A percentile compares a stretch with the other conserved stretches of the same genome.
These are phyloP conservation scores for Himalopsyche kuldschensis DNA, from an alignment of 2,888 invertebrate species.

Conservation along the genomic window DNA sequence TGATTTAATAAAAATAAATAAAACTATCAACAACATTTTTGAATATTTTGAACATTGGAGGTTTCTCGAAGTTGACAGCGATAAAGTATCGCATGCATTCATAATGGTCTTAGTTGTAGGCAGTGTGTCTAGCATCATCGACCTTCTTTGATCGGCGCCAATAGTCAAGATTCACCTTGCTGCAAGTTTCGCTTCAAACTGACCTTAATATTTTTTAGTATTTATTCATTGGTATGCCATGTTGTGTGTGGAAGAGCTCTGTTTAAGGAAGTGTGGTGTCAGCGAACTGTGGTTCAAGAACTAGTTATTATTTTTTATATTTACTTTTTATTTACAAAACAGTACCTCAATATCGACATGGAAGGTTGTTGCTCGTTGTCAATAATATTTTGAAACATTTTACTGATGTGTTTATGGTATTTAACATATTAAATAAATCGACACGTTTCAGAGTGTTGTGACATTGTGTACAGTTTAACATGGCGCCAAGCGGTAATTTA, in stretches of 20 bases:
- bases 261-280: background rate
- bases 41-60: no score
- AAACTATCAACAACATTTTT: no score
- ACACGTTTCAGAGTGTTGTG: no score
- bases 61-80: no score
- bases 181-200: background rate
- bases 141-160: background rate
- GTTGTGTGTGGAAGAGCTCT: background rate
- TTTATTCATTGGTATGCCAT: background rate
- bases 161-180: background rate
- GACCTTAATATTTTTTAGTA: background rate
- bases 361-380: background rate
- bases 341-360: background rate
- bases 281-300: background rate
- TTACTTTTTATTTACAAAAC: background rate
- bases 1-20: no score
- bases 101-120: no score
- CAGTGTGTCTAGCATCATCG: background rate
- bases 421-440: no score
- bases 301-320: background rate
- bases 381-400: background rate
- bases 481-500: no score
- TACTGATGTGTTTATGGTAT: no score
- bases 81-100: no score
- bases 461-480: no score